Conservation (phyloP, 1,140 invertebrate species). For the Aphelinus certus region DNA sequence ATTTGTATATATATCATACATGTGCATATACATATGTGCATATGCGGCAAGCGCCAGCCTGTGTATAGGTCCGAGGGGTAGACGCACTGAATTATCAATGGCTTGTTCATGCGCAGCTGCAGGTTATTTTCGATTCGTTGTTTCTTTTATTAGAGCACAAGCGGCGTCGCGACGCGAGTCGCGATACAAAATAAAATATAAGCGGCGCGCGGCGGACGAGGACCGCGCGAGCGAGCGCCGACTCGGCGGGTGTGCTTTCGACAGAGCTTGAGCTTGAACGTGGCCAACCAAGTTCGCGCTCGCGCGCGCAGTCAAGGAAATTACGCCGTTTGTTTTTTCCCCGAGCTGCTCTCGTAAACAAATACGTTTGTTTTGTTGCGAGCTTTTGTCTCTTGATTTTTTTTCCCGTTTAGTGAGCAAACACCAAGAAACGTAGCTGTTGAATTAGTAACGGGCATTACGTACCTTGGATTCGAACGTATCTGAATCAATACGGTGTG, state of each 20-base stretch:
- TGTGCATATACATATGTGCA: background rate
- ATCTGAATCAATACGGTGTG: no score
- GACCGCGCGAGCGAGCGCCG: no score
- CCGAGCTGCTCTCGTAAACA: no score
- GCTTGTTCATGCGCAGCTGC: background rate
- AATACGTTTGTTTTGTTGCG: no score
- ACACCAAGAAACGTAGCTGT: no score
- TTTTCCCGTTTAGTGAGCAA: no score
- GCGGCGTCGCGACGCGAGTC: background rate
- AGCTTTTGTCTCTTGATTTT: no score
- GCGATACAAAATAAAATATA: slow-evolving; percentile 29
- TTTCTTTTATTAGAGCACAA: slow-evolving; percentile 30
- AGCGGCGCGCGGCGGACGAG: background rate
- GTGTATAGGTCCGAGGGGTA: background rate
- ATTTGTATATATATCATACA: no score
- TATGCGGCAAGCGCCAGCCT: background rate
- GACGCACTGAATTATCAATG: slow-evolving; percentile 28
- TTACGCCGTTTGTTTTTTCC: no score
- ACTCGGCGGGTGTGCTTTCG: background rate
- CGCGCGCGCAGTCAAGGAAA: slow-evolving; percentile 2
- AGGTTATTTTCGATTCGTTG: slow-evolving; percentile 14
- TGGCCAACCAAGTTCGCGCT: no score
- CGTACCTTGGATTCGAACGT: no score
- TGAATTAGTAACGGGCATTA: no score
- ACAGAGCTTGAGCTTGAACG: slow-evolving; percentile 21